Percentiles rank a stretch among this genome's conserved stretches.
Conservation (phyloP, 2,113 vertebrate genomes). For the Gulo gulo region DNA sequence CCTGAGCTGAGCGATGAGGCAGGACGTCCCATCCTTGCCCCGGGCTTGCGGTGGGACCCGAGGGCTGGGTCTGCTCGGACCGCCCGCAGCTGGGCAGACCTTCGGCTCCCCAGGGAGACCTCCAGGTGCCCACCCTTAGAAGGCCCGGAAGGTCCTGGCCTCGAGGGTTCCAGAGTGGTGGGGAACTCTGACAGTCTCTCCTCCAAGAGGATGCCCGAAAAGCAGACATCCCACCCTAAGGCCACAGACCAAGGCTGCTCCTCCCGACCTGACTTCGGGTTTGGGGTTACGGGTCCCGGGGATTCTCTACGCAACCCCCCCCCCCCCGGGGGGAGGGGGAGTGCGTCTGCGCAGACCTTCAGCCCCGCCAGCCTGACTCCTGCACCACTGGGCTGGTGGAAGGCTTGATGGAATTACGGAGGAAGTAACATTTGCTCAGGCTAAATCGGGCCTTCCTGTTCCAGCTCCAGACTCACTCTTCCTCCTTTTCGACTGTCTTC, state of each 20-base stretch:
- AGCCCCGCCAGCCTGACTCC: fast-evolving
- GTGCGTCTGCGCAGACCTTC: background rate
- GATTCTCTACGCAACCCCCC: background rate
- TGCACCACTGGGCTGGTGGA: background rate
- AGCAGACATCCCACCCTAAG: background rate
- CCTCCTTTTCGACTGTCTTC: background rate
- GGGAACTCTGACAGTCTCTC: background rate
- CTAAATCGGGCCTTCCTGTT: slow-evolving; percentile 79
- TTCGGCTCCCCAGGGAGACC: background rate
- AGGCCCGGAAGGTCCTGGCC: background rate
- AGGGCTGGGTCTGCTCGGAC: background rate
- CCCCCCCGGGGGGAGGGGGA: background rate
- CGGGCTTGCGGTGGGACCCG: background rate
- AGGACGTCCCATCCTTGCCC: background rate
- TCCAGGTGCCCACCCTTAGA: background rate
- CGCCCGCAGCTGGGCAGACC: background rate
- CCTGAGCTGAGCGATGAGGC: background rate
- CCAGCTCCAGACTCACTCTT: background rate
- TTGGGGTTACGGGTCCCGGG: background rate
- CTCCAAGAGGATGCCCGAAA: background rate
- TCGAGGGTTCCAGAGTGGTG: background rate
- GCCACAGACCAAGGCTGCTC: background rate
- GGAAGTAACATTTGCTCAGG: slow-evolving; percentile 47
- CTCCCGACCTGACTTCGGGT: background rate
- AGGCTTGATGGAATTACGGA: slow-evolving; percentile 48